These are phyloP conservation scores for Meloidogyne chitwoodi DNA, from an alignment of 1,140 invertebrate species.

Conservation along the genomic window DNA sequence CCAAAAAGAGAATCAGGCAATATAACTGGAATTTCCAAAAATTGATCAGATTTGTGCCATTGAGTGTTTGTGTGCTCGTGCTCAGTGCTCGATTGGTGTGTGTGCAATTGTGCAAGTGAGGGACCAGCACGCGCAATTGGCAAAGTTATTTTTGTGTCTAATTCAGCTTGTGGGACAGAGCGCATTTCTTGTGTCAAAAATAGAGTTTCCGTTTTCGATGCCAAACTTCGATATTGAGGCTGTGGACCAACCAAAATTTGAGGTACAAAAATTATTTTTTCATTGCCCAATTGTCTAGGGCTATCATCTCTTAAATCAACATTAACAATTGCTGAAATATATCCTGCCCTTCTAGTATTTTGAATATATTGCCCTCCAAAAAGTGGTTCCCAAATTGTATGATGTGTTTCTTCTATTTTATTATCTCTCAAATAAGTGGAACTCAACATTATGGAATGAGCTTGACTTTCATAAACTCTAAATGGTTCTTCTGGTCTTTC, in stretches of 20 bases:
- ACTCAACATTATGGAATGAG: conserved; percentile 33
- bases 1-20: conserved; percentile 14
- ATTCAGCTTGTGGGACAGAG: neutral
- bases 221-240: conserved; percentile 12
- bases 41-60: conserved; percentile 7
- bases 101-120: conserved; percentile 11
- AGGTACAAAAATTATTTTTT: conserved; percentile 2
- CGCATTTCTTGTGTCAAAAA: conserved; percentile 9
- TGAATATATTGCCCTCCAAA: conserved; percentile 32
- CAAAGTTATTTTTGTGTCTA: neutral
- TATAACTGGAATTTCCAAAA: conserved; percentile 22
- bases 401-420: neutral
- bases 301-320: conserved; percentile 3
- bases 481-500: conserved; percentile 17
- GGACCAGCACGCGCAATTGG: conserved; percentile 7
- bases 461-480: conserved; percentile 30
- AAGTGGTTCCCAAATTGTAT: conserved; percentile 18
- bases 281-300: neutral
- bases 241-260: conserved; percentile 11
- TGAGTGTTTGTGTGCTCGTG: conserved; percentile 31
- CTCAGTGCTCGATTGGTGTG: conserved; percentile 12
- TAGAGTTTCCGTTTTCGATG: conserved; percentile 22
- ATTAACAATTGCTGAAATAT: neutral
- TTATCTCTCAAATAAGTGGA: conserved; percentile 29
- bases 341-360: conserved; percentile 16